Percentiles rank a stretch among this genome's conserved stretches.
Evolutionary conservation across 2,888 invertebrate genomes (phyloP).

Genomic region (Heterodera filipjevi): DNA sequence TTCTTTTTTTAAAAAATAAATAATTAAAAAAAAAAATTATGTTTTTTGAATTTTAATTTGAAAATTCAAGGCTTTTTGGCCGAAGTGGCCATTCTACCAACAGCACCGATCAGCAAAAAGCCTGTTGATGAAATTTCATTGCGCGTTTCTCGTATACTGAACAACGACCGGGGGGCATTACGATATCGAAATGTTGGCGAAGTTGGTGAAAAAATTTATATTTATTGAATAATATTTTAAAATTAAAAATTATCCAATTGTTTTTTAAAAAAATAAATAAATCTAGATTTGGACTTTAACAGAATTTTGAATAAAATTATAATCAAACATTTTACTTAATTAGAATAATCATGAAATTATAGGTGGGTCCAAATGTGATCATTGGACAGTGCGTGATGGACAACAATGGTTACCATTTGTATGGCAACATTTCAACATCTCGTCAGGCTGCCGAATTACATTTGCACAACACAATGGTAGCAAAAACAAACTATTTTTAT

Average conservation of each 20-base stretch:
- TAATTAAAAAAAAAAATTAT: no score
- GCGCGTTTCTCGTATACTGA: conserved; percentile 49
- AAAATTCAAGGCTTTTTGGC: conserved; percentile 82
- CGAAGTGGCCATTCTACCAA: conserved; percentile 80
- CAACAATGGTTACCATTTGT: conserved; percentile 83
- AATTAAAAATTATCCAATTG: no score
- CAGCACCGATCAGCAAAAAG: conserved; percentile 42
- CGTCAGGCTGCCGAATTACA: conserved; percentile 82
- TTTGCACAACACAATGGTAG: conserved; percentile 91
- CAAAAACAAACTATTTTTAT: no score
- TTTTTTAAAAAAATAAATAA: no score
- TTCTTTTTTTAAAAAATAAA: no score
- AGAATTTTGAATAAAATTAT: not conserved
- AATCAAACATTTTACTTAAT: no score
- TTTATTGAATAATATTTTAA: no score
- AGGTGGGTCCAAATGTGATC: conserved; percentile 46
- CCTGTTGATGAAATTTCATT: conserved; percentile 54
- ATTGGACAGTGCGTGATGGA: conserved; percentile 76
- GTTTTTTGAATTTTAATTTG: no score
- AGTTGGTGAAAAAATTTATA: no score
- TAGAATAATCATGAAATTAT: no score
- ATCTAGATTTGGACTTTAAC: no score
- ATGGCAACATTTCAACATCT: conserved; percentile 91
- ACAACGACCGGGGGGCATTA: conserved; percentile 61
- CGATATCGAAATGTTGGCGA: conserved; percentile 53